These are phyloP conservation scores for Sisyra nigra DNA, from an alignment of 2,888 invertebrate species.

Conservation along the genomic window DNA sequence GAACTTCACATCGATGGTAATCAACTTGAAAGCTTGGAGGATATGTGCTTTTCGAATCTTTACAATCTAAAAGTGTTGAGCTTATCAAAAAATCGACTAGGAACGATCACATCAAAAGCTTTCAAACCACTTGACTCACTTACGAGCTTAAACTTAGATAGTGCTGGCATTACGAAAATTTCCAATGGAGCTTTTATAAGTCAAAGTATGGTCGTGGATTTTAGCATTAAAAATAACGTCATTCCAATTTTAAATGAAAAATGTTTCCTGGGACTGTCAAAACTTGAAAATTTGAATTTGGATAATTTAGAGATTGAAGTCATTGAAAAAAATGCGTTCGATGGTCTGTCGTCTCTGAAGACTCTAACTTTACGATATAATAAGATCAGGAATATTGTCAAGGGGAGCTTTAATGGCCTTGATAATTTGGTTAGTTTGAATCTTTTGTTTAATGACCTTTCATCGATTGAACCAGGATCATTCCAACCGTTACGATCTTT, in stretches of 20 bases:
- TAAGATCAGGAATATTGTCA: not conserved
- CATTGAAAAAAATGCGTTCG: constrained; percentile 6
- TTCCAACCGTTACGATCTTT: not conserved
- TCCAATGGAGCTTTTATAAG: not conserved
- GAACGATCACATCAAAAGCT: constrained; percentile 1
- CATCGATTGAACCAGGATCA: constrained; percentile 7
- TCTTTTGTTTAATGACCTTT: constrained; percentile 6
- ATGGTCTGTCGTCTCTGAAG: constrained; percentile 7
- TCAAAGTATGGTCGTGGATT: not conserved
- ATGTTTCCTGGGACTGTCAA: not conserved
- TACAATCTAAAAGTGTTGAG: constrained; percentile 8
- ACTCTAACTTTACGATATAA: constrained; percentile 5
- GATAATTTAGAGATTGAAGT: constrained; percentile 1
- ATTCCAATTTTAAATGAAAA: not conserved
- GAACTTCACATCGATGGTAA: constrained; percentile 5
- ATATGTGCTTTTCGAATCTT: constrained; percentile 7
- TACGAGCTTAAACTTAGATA: constrained; percentile 5
- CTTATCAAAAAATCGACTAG: constrained; percentile 6
- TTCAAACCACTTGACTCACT: constrained; percentile 9
- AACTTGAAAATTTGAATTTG: not conserved
- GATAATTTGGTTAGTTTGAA: not conserved
- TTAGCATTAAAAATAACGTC: not conserved
- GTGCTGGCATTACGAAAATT: constrained; percentile 5
- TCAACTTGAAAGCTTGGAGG: constrained; percentile 6
- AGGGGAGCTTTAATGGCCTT: not conserved